A percentile compares a stretch with the other conserved stretches of the same genome.
Evolutionary conservation across 2,113 vertebrate species (phyloP).

Genomic region (Tragulus kanchil): DNA sequence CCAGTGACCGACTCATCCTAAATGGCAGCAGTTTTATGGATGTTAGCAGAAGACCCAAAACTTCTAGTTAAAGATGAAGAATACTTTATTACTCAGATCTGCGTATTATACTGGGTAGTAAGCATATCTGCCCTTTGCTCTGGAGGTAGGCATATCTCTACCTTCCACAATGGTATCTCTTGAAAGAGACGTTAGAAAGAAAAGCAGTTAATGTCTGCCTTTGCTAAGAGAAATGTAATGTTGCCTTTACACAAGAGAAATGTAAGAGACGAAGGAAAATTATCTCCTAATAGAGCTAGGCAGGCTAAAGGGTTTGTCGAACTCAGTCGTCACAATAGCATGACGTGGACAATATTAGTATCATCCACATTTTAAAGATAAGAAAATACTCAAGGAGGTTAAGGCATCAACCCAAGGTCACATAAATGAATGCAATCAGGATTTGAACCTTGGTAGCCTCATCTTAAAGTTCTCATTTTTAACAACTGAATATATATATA

Average conservation of each 20-base stretch:
- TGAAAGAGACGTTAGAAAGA: neutral
- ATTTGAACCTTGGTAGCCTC: neutral
- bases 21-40: neutral
- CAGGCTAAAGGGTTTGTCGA: neutral
- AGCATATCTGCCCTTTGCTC: neutral
- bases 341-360: neutral
- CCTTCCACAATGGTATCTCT: neutral
- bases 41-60: neutral
- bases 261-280: neutral
- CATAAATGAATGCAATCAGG: neutral
- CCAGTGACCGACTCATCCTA: no score
- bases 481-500: neutral
- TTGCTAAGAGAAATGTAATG: neutral
- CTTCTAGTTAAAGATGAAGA: neutral
- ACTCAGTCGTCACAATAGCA: neutral
- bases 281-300: neutral
- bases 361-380: neutral
- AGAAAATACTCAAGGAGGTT: neutral
- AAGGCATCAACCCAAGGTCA: neutral
- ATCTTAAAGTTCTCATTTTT: neutral
- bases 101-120: neutral
- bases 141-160: neutral
- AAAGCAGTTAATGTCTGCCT: neutral
- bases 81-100: neutral
- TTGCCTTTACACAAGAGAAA: neutral